Evolutionary conservation across 2,113 vertebrate species (phyloP), one percentile per base, ranked within the genome.

Genomic region (Abramis brama): DNA sequence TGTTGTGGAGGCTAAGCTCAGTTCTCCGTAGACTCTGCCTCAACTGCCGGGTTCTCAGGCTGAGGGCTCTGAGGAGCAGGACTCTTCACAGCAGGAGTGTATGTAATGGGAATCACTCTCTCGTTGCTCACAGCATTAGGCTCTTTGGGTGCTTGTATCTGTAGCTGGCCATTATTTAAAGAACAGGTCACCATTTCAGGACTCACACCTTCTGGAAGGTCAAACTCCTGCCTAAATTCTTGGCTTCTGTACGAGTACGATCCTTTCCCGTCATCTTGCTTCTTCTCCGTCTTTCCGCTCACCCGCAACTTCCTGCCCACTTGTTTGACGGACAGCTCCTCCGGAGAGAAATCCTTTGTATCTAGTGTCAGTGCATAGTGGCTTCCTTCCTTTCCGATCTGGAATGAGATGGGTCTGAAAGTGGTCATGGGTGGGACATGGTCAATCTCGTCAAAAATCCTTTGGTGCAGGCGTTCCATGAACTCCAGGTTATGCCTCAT

Each of bases 221-320:
- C 85, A 8, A 95, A 90, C 92, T 95, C 95, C 89, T 95, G 94
- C 75, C 92, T 90, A 91, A 95, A 95, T 93, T 95, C 94, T 83
- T 94, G 91, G 62, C 91, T 90, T 78, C 85, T 86, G 92, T 91
- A 94, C 0, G 93, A 94, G 91, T 86, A 95, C 0, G 91, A 94
- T 85, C 94, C 94, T 66, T 91, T 91, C 17, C 91, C 91, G 6
- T 94, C 92, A 1, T 95, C 94, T 88, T 92, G 90, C 87, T 94
- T 95, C 85, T 92, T 94, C 91, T 95, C 94, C 0, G 92, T 92
- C 76, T 85, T 91, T 19, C 95, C 95, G 27, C 94, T 94, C 78
- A 95, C 94, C 85, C 94, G 87, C 88, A 95, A 92, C 84, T 94
- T 94, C 88, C 85, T 89, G 84, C 94, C 95, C 89, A 95, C 94